A percentile compares a stretch with the other conserved stretches of the same genome.
Evolutionary conservation across 2,113 vertebrate species (phyloP).

Genomic region (Nannobrachium achirus): DNA sequence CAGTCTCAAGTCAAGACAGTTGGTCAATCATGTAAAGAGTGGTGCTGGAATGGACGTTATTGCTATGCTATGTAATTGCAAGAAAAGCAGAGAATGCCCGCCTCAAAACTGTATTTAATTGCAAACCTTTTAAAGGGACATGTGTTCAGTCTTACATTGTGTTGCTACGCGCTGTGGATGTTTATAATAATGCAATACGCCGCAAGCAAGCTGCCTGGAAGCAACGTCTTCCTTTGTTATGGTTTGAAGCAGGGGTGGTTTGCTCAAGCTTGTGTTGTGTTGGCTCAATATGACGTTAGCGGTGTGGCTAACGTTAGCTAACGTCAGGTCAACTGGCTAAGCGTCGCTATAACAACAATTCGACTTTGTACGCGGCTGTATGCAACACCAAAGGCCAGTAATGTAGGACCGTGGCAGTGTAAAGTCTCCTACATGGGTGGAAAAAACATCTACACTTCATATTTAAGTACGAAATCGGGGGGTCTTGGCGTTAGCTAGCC

Average conservation of each 20-base stretch:
- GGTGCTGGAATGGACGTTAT: no score
- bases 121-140: conserved; percentile 2
- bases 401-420: background rate
- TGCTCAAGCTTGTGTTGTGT: conserved; percentile 68
- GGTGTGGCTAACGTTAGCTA: conserved; percentile 63
- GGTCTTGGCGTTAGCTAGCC: conserved; percentile 51
- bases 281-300: conserved; percentile 72
- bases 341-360: conserved; percentile 55
- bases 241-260: conserved; percentile 62
- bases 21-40: no score
- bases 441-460: background rate
- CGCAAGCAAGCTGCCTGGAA: background rate
- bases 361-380: conserved; percentile 18
- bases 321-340: conserved; percentile 56
- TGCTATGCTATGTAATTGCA: no score
- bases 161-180: background rate
- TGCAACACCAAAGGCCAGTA: accelerated
- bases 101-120: conserved; percentile 24
- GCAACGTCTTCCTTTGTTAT: conserved; percentile 50
- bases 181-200: background rate
- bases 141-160: background rate
- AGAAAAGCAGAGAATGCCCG: no score
- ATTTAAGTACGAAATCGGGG: background rate
- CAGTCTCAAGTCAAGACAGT: no score
- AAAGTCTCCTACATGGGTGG: accelerated